Base-by-base conservation (phyloP, 2,888 invertebrate genomes). In the Lutraria lutraria region DNA sequence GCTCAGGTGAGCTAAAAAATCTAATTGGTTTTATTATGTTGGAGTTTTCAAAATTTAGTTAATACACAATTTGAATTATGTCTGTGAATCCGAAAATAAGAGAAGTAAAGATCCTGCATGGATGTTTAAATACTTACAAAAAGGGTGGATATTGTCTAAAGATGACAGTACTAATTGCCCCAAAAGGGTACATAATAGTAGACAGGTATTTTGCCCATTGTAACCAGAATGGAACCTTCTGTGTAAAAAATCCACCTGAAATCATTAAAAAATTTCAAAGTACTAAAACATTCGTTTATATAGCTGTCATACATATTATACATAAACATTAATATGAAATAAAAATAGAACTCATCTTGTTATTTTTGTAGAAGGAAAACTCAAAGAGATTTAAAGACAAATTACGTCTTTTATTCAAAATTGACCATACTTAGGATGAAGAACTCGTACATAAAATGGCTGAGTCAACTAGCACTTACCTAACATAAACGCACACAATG, bases 111-210 rank as follows among this genome's bases (percentile, higher is more conserved):
- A 43, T 43, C 43, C 43, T 4, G 43, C 8, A 43, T 8, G 4
- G 8, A 43, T 43, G 43, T 43, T 4, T 43, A 43, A 43, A 43
- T 34, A 85, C 97, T 97, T 97, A 98, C 98, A 97, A 96, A 93
- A 98, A 97, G 80, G 97, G 97, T 92, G 97, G 97, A 93, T 98
- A 98, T 95, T 98, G 97, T 90, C 97, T 97, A 95, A 98, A 98
- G 96, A 98, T 98, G 79, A 98, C 97, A 92, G 98, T 98, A 96
- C 98, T 98, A 98, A 98, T 98, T 96, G 98, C 98, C 95, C 98
- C 98, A 97, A 98, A 98, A 88, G 98, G 98, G 96, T 98, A 98
- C 97, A 98, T 98, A 98, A 93, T 85, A 19, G 93, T 68, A 0
- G 94, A 93, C 15, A 93, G 19, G 90, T 94, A 94, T 60, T 92